These are phyloP conservation scores for Papilio glaucus DNA, from an alignment of 1,140 invertebrate genomes.

Conservation along the genomic window DNA sequence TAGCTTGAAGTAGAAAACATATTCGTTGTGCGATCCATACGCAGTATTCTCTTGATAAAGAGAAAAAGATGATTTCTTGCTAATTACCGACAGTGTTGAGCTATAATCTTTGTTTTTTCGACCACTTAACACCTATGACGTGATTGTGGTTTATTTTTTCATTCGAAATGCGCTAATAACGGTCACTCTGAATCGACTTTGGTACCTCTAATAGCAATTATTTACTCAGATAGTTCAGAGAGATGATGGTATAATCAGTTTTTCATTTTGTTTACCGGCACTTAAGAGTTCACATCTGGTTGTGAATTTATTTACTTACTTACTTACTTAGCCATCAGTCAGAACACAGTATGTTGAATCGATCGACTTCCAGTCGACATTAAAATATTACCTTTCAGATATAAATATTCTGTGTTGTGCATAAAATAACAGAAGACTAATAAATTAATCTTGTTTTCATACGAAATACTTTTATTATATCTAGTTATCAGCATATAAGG, in stretches of 20 bases:
- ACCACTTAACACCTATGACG: constrained; percentile 72
- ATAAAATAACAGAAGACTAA: too few species aligned
- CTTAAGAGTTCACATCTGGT: neutral
- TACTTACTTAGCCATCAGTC: too few species aligned
- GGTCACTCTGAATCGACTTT: neutral
- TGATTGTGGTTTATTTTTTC: constrained; percentile 63
- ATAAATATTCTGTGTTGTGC: too few species aligned
- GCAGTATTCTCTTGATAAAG: constrained; percentile 66
- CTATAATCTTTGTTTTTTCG: constrained; percentile 60
- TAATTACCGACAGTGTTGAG: constrained; percentile 76
- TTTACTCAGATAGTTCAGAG: neutral
- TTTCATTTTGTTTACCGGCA: neutral
- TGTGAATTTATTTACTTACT: too few species aligned
- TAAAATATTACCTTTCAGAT: too few species aligned
- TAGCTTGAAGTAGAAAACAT: constrained; percentile 47
- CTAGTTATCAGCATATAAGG: too few species aligned
- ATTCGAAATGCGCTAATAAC: constrained; percentile 35
- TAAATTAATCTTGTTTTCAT: too few species aligned
- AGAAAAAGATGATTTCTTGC: constrained; percentile 78
- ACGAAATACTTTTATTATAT: too few species aligned
- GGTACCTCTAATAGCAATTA: neutral
- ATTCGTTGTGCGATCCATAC: constrained; percentile 46
- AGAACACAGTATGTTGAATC: neutral
- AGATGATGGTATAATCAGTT: too few species aligned
- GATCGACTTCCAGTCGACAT: neutral